Percentiles rank a stretch among this genome's conserved stretches.
phyloP scores from a whole-genome alignment of 2,113 vertebrate genomes.

The Nicator chloris region DNA sequence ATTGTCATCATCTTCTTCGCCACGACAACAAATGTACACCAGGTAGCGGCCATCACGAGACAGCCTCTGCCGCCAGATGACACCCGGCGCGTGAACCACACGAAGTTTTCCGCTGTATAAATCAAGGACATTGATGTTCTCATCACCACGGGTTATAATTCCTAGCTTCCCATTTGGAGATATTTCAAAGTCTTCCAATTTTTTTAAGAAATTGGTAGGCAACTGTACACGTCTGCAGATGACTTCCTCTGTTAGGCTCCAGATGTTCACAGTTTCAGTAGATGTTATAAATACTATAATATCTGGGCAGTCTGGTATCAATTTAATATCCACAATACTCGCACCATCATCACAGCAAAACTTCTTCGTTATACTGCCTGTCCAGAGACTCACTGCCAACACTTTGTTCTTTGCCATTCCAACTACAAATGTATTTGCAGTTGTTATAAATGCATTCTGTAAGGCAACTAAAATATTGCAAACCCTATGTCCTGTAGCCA shows the following conservation, averaged over 20 bases:
- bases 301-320: slow-evolving; percentile 96
- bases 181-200: slow-evolving; percentile 94
- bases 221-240: slow-evolving; percentile 92
- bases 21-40: slow-evolving; percentile 93
- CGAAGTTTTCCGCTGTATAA: slow-evolving; percentile 93
- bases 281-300: slow-evolving; percentile 93
- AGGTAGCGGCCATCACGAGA: slow-evolving; percentile 95
- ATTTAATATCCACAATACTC: slow-evolving; percentile 90
- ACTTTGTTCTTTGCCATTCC: slow-evolving; percentile 95
- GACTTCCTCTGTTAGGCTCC: slow-evolving; percentile 95
- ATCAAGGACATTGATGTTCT: slow-evolving; percentile 94
- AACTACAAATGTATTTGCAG: slow-evolving; percentile 95
- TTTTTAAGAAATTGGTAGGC: slow-evolving; percentile 91
- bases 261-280: slow-evolving; percentile 92
- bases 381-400: slow-evolving; percentile 96
- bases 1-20: slow-evolving; percentile 91
- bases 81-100: slow-evolving; percentile 87
- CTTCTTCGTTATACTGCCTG: slow-evolving; percentile 97
- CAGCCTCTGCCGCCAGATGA: slow-evolving; percentile 93
- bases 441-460: slow-evolving; percentile 95
- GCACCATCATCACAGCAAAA: slow-evolving; percentile 94
- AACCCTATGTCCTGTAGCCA: slow-evolving; percentile 94
- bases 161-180: slow-evolving; percentile 97
- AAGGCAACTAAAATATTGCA: slow-evolving; percentile 97
- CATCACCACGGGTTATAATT: slow-evolving; percentile 93